A percentile compares a stretch with the other conserved stretches of the same genome.
Evolutionary conservation across 2,113 vertebrate species (phyloP).

Genomic region (Anser brachyrhynchus): DNA sequence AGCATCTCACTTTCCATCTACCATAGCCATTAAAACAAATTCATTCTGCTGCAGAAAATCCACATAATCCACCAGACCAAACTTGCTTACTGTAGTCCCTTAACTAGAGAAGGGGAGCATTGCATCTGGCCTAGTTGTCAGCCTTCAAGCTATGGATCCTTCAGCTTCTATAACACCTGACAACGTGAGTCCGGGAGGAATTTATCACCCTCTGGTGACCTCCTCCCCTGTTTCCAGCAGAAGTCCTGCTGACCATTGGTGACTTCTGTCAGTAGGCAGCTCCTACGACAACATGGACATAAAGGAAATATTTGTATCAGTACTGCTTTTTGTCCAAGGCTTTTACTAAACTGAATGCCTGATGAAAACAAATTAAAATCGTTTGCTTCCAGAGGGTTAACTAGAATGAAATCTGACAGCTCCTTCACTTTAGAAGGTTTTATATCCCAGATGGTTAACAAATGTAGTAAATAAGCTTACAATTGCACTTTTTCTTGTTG

Average conservation of each 20-base stretch:
- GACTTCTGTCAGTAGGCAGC: not conserved
- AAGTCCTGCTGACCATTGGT: not conserved
- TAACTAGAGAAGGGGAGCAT: rapidly evolving
- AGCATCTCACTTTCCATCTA: not conserved
- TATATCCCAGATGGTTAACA: constrained; percentile 52
- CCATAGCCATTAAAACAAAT: not conserved
- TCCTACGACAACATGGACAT: not conserved
- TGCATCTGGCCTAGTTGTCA: not conserved
- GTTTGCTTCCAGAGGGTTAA: constrained; percentile 23
- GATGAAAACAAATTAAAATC: constrained; percentile 32
- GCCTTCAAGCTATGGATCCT: not conserved
- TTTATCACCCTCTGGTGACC: not conserved
- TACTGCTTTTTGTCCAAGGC: not conserved
- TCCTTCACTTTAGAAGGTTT: constrained; percentile 17
- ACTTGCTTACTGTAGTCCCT: not conserved
- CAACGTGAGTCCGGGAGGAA: not conserved
- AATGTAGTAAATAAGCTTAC: constrained; percentile 61
- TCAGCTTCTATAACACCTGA: not conserved
- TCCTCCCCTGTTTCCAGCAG: not conserved
- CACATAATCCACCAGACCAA: not conserved
- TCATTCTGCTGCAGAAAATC: not conserved
- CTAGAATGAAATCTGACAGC: constrained; percentile 29
- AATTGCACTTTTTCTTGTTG: constrained; percentile 42
- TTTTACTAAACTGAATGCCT: not conserved
- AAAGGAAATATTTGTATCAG: not conserved